Base-by-base conservation (phyloP, 1,140 invertebrate species). In the Drosophila orena region DNA sequence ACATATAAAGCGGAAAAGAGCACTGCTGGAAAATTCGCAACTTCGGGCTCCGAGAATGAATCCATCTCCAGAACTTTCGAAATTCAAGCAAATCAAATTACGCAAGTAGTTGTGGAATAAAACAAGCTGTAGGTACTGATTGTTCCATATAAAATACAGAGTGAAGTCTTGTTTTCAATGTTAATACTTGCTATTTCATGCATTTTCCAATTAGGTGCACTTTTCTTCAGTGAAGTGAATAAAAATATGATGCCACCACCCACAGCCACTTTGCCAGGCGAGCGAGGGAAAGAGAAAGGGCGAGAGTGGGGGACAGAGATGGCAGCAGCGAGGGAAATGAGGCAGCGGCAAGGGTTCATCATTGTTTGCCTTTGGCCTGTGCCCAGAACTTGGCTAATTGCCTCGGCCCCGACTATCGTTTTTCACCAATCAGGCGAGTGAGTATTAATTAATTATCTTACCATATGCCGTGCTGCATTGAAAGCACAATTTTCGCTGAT, bases 401-500 rank as follows among this genome's bases (percentile, higher is more conserved):
- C 72, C 61, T 58, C 56, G 59, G 64, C 70, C 57, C 79, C 52
- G 46, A 57, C 75, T 68, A 70, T 79, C 43, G 73, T 64, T 71
- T 77, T 81, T 73, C 74, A 81, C 74, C 79, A 81, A 81, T 81
- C 79, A 81, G 54, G 65, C 61, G 57, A 81, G 73, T 81, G 64
- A 74, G 68, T 72, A 66, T 81, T 81, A 81, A 81, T 81, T 81
- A 81, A 81, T 81, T 81, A 81, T 81, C 79, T 74, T 77, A 59
- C 68, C 79, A 81, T 81, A 81, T 81, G 79, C 74, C 79, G 74
- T 71, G 75, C 57, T 77, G 66, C 68, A 71, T 80, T 78, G 79
- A 81, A 72, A 81, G 64, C 65, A 47, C 57, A 74, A 62, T 81
- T 81, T 81, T 77, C 37, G 73, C 73, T 77, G 74, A 81, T 81